These are phyloP conservation scores for Imbricaverruca yamaguchii DNA, from an alignment of 2,888 invertebrate genomes.

Conservation along the genomic window DNA sequence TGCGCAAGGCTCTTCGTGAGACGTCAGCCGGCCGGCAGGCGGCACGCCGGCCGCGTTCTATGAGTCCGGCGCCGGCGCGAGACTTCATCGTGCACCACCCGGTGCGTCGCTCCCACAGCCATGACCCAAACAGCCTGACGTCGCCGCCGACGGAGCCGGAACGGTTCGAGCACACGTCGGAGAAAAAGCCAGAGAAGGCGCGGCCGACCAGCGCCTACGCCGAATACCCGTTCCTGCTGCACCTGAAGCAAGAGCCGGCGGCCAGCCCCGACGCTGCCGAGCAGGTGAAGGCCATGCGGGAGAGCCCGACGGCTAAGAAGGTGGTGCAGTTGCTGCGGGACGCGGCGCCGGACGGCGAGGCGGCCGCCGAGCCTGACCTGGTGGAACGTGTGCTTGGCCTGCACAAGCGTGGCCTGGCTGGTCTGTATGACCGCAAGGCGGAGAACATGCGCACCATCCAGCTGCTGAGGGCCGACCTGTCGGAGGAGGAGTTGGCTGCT, in stretches of 20 bases:
- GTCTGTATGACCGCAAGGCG: not conserved
- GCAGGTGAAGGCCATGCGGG: not conserved
- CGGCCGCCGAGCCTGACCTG: not conserved
- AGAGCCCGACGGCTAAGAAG: not conserved
- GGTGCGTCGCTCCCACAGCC: not conserved
- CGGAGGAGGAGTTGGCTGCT: not conserved
- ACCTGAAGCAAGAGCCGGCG: not conserved
- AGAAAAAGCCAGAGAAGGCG: not conserved
- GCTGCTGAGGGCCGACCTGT: not conserved
- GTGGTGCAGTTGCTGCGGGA: not conserved
- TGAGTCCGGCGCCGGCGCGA: not conserved
- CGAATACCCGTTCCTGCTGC: conserved; percentile 1
- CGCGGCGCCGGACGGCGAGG: not conserved
- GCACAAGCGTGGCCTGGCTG: not conserved
- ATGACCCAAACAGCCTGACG: not conserved
- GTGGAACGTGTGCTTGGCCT: not conserved
- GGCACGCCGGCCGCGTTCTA: not conserved
- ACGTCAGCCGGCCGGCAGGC: not conserved
- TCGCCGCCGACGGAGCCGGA: not conserved
- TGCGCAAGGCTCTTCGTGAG: not conserved
- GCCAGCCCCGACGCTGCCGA: not conserved
- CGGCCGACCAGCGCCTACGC: not conserved
- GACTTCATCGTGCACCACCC: not conserved
- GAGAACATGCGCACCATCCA: conserved; percentile 3
- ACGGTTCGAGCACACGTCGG: not conserved